Base-by-base conservation (phyloP, 1,140 invertebrate genomes). In the Heliothis virescens region DNA sequence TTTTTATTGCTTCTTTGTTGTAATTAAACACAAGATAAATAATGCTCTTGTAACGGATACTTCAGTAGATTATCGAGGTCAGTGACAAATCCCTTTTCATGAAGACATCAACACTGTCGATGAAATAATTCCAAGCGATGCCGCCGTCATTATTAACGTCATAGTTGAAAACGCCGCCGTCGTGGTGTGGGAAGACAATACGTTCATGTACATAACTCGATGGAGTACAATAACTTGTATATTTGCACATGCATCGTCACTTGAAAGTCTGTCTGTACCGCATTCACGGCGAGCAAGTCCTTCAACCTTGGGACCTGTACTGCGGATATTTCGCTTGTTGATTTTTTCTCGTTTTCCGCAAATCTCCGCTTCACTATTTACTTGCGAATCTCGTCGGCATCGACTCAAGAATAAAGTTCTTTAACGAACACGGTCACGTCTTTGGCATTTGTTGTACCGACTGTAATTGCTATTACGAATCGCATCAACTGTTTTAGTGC, bases 291-390 rank as follows among this genome's bases (percentile, higher is more conserved):
- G 83, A 93, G 83, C 92, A 87, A 81, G 87, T 92, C 82, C 85
- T 82, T 80, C 85, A 87, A 90, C 92, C 92, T 93, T 92, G 90
- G 85, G 77, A 85, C 80, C 85, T 86, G 82, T 79, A 87, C 87
- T 87, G 85, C 90, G 88, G 89, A 91, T 92, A 90, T 87, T 89
- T 89, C 77, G 82, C 86, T 86, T 86, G 82, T 82, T 87, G 62
- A 85, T 90, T 91, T 91, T 89, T 89, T 83, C 80, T 81, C 79
- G 87, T 92, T 92, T 91, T 92, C 90, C 89, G 89, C 88, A 91
- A 92, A 89, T 81, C 79, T 81, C 81, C 53, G 75, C 65, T 85
- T 76, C 71, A 62, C 81, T 77, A 82, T 82, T 85, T 80, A 72
- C 53, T 80, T 75, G 41, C 79, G 83, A 80, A 81, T 84, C 67